Conservation (phyloP, 92 coral and sea anemone genomes). For the Zoanthus solanderi region DNA sequence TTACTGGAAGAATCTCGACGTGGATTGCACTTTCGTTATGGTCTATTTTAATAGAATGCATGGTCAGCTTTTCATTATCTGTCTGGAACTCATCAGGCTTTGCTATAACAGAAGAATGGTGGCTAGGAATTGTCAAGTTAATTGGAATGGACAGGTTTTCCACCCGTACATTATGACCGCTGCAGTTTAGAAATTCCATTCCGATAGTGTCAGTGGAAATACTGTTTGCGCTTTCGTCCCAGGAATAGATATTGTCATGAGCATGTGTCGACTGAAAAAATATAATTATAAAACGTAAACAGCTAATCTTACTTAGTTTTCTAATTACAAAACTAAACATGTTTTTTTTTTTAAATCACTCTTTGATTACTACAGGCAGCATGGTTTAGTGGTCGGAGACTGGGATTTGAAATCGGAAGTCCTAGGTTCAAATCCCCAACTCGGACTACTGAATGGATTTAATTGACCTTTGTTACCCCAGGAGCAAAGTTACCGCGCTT, state of each 20-base stretch:
- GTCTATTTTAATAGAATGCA: slow-evolving; percentile 62
- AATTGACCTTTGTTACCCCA: no score
- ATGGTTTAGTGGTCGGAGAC: no score
- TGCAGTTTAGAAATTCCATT: slow-evolving; percentile 64
- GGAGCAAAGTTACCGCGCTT: no score
- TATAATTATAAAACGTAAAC: background rate
- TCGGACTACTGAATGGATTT: no score
- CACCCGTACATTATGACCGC: slow-evolving; percentile 66
- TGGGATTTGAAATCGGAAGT: no score
- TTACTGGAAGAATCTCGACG: slow-evolving; percentile 68
- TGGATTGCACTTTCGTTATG: slow-evolving; percentile 76
- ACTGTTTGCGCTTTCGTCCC: slow-evolving; percentile 66
- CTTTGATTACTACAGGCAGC: no score
- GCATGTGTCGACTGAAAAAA: slow-evolving; percentile 37
- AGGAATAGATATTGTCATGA: slow-evolving; percentile 48
- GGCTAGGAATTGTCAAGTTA: slow-evolving; percentile 69
- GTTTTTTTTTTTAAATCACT: no score
- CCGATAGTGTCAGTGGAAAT: slow-evolving; percentile 75
- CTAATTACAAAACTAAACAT: background rate
- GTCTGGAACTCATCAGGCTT: slow-evolving; percentile 39
- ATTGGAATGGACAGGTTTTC: slow-evolving; percentile 59
- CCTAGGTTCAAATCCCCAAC: no score
- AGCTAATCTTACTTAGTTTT: background rate
- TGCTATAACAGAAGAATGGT: slow-evolving; percentile 5
- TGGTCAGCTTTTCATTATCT: slow-evolving; percentile 46